phyloP scores from a whole-genome alignment of 2,113 vertebrate genomes.

The Apaloderma vittatum region DNA sequence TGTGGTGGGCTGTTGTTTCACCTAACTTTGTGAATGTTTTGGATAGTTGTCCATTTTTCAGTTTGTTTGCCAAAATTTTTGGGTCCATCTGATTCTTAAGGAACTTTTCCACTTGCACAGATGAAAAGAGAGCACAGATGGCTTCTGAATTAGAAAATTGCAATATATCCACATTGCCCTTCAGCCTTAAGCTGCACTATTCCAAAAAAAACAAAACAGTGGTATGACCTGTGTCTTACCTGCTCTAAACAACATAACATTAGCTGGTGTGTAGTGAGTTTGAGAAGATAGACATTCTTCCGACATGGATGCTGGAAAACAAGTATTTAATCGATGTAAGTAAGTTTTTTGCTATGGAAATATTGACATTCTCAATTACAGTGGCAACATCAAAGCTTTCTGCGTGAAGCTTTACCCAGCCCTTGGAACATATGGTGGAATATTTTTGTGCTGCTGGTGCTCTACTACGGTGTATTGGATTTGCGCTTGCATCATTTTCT shows the following conservation, averaged over 20 bases:
- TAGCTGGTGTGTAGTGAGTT: neutral
- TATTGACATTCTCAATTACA: conserved; percentile 66
- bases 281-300: neutral
- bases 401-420: conserved; percentile 20
- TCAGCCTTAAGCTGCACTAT: neutral
- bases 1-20: neutral
- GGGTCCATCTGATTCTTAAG: neutral
- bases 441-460: conserved; percentile 46
- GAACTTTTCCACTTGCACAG: neutral
- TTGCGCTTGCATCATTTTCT: conserved; percentile 76
- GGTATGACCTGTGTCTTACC: neutral
- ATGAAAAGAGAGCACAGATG: neutral
- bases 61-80: neutral
- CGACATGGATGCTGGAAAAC: conserved; percentile 17
- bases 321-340: conserved; percentile 47
- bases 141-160: neutral
- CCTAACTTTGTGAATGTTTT: neutral
- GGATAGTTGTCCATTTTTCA: neutral
- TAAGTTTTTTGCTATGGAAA: conserved; percentile 53
- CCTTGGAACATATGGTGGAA: conserved; percentile 72
- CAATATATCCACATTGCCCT: neutral
- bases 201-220: neutral
- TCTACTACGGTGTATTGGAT: conserved; percentile 69
- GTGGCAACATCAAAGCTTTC: conserved; percentile 62
- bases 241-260: neutral